These are phyloP conservation scores for Gopherus flavomarginatus DNA, from an alignment of 2,113 vertebrate species.

Conservation along the genomic window DNA sequence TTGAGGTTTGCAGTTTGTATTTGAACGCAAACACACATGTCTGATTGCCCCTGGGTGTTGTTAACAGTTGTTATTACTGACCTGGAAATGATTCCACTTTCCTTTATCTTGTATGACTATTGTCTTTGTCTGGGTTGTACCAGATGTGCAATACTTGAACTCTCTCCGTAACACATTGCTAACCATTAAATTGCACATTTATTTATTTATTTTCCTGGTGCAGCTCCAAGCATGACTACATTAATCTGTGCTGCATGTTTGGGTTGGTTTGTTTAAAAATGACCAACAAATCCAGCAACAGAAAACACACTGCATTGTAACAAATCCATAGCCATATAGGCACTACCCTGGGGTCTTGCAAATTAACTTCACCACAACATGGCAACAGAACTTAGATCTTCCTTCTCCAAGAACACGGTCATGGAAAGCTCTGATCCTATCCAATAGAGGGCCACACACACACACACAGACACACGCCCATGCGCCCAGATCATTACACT, in stretches of 20 bases:
- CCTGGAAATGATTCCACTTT: conserved; percentile 71
- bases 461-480: too few species aligned
- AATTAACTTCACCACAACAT: background rate
- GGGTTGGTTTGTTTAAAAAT: background rate
- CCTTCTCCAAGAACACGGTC: background rate
- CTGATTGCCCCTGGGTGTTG: conserved; percentile 65
- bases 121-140: conserved; percentile 62
- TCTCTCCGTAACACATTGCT: conserved; percentile 44
- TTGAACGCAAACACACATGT: conserved; percentile 52
- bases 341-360: background rate
- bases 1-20: conserved; percentile 22
- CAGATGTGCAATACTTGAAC: conserved; percentile 65
- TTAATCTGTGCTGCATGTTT: background rate
- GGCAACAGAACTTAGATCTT: background rate
- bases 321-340: background rate
- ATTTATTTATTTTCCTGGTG: background rate
- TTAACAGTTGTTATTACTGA: conserved; percentile 68
- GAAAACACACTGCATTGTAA: background rate
- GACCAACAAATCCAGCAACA: background rate
- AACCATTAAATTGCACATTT: conserved; percentile 5
- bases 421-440: conserved; percentile 21
- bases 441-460: conserved; percentile 43
- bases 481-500: background rate
- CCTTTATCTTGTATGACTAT: conserved; percentile 46
- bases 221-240: background rate